Conservation (phyloP, 2,888 invertebrate species). For the Teleogryllus oceanicus region DNA sequence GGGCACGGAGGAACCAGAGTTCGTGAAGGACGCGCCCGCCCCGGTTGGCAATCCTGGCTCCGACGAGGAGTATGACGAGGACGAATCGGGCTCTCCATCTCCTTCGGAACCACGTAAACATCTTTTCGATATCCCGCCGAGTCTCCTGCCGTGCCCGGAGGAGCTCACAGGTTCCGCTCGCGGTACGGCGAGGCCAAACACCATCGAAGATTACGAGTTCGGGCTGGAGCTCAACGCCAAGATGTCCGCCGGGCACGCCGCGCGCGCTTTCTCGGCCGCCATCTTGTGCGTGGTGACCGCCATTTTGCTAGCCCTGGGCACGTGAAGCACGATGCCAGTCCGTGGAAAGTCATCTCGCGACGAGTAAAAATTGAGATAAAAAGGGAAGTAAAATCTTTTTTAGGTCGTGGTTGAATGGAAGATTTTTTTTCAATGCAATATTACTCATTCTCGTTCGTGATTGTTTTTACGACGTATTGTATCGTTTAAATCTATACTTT, state of each 20-base stretch:
- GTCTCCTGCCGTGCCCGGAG: slow-evolving; percentile 59
- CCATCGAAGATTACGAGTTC: slow-evolving; percentile 24
- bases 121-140: slow-evolving; percentile 57
- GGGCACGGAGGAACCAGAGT: slow-evolving; percentile 2
- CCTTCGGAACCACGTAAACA: slow-evolving; percentile 40
- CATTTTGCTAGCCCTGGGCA: background rate
- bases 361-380: no score
- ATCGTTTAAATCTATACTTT: background rate
- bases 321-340: background rate
- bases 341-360: no score
- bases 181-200: background rate
- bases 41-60: slow-evolving; percentile 32
- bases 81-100: slow-evolving; percentile 33
- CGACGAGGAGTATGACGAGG: slow-evolving; percentile 38
- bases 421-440: background rate
- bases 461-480: background rate
- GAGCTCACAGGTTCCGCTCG: background rate
- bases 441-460: background rate
- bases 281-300: slow-evolving; percentile 22
- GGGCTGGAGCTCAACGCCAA: slow-evolving; percentile 24
- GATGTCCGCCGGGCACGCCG: slow-evolving; percentile 22
- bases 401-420: background rate
- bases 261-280: background rate
- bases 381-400: background rate
- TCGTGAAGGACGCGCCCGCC: slow-evolving; percentile 24